Evolutionary conservation across 2,888 invertebrate genomes (phyloP).

Genomic region (Anthoptus insignis): DNA sequence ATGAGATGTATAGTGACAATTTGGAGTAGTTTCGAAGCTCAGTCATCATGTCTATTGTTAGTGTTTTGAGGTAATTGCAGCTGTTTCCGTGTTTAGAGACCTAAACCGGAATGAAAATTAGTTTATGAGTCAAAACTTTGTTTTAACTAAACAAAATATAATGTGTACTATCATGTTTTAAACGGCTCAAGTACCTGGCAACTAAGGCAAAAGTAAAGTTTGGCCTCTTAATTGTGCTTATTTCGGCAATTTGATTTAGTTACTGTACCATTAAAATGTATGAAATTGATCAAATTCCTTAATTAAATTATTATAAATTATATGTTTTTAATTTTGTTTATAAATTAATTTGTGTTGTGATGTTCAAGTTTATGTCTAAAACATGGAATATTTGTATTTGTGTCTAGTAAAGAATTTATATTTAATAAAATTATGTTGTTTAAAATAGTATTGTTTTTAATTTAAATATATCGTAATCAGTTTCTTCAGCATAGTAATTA

Average conservation of each 20-base stretch:
- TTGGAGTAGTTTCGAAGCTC: no score
- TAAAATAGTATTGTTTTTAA: conserved; percentile 14
- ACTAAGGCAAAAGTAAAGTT: neutral
- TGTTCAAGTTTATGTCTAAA: conserved; percentile 27
- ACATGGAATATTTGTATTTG: conserved; percentile 31
- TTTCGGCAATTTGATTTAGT: neutral
- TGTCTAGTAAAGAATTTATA: conserved; percentile 27
- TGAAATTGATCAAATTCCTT: conserved; percentile 5
- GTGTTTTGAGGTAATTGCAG: neutral
- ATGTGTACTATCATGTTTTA: no score
- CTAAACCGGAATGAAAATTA: neutral
- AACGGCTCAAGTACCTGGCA: neutral
- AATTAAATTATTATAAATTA: conserved; percentile 28
- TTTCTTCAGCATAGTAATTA: neutral
- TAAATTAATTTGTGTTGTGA: conserved; percentile 43
- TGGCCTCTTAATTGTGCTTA: neutral
- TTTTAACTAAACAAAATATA: no score
- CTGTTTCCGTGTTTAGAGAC: neutral
- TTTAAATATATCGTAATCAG: conserved; percentile 1
- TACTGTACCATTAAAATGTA: neutral
- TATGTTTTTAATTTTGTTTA: no score
- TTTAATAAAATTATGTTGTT: conserved; percentile 30
- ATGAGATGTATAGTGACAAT: no score
- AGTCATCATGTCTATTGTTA: no score
- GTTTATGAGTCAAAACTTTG: neutral